Conservation (phyloP, 1,140 invertebrate species). For the Chironomus striatipennis region DNA sequence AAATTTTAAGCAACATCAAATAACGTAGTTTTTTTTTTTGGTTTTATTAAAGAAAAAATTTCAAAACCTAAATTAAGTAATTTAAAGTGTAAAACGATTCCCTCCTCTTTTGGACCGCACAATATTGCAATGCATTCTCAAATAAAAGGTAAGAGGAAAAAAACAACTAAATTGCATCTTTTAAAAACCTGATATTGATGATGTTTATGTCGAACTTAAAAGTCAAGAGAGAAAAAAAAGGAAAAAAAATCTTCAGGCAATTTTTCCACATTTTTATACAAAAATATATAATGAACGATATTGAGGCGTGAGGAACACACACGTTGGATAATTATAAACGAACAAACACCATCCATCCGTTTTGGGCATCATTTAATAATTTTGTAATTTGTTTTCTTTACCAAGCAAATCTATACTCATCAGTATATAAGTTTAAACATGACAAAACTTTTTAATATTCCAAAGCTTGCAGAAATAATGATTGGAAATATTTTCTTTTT, state of each 20-base stretch:
- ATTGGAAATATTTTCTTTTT: too few species aligned
- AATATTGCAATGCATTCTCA: neutral
- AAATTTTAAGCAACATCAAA: slow-evolving; percentile 24
- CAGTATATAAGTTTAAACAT: neutral
- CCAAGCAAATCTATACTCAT: neutral
- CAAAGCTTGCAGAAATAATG: too few species aligned
- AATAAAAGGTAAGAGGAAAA: neutral
- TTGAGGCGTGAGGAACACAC: slow-evolving; percentile 23
- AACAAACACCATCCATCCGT: slow-evolving; percentile 16
- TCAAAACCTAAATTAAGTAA: neutral
- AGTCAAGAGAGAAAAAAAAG: neutral
- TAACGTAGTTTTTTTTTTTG: neutral
- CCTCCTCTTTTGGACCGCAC: slow-evolving; percentile 1
- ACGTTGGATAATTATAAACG: slow-evolving; percentile 22
- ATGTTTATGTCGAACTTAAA: neutral
- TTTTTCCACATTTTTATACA: neutral
- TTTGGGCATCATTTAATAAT: slow-evolving; percentile 1
- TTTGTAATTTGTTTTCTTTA: neutral
- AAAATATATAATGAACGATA: slow-evolving; percentile 17
- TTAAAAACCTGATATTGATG: slow-evolving; percentile 8
- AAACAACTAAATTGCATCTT: neutral
- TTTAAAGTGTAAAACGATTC: slow-evolving; percentile 9
- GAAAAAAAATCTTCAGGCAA: slow-evolving; percentile 15
- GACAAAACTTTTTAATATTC: too few species aligned
- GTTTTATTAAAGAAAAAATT: neutral